These are phyloP conservation scores for Menidia beryllina DNA, from an alignment of 2,113 vertebrate species.

Conservation along the genomic window DNA sequence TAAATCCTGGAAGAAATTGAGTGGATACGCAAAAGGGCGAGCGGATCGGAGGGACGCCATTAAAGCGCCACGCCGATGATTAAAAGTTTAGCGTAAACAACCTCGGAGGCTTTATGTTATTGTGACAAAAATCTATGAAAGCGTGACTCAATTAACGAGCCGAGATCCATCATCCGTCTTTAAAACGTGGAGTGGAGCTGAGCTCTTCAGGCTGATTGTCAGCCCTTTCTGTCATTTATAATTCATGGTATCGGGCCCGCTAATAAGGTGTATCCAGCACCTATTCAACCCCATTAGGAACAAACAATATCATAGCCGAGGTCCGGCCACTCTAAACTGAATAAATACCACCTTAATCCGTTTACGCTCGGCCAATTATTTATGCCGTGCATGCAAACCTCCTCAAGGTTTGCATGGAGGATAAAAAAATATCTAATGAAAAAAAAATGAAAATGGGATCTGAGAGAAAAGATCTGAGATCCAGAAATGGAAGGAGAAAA, in stretches of 20 bases:
- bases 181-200: conserved; percentile 50
- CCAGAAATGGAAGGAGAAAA: conserved; percentile 35
- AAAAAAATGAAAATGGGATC: conserved; percentile 16
- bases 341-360: conserved; percentile 49
- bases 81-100: conserved; percentile 56
- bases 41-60: conserved; percentile 27
- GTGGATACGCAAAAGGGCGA: conserved; percentile 13
- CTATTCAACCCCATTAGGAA: conserved; percentile 45
- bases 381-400: conserved; percentile 33
- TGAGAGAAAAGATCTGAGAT: conserved; percentile 50
- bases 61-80: conserved; percentile 38
- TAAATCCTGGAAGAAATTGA: conserved; percentile 1
- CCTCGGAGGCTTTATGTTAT: conserved; percentile 37
- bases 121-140: conserved; percentile 56
- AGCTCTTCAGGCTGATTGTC: conserved; percentile 39
- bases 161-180: conserved; percentile 54
- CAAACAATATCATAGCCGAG: conserved; percentile 34
- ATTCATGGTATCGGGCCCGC: conserved; percentile 43
- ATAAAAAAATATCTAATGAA: not conserved
- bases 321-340: conserved; percentile 44
- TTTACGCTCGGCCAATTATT: conserved; percentile 54
- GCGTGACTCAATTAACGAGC: conserved; percentile 51
- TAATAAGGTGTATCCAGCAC: conserved; percentile 55
- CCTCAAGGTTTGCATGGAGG: not conserved
- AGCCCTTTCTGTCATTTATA: conserved; percentile 54